These are phyloP conservation scores for Nannobrachium achirus DNA, from an alignment of 2,113 vertebrate species.

Conservation along the genomic window DNA sequence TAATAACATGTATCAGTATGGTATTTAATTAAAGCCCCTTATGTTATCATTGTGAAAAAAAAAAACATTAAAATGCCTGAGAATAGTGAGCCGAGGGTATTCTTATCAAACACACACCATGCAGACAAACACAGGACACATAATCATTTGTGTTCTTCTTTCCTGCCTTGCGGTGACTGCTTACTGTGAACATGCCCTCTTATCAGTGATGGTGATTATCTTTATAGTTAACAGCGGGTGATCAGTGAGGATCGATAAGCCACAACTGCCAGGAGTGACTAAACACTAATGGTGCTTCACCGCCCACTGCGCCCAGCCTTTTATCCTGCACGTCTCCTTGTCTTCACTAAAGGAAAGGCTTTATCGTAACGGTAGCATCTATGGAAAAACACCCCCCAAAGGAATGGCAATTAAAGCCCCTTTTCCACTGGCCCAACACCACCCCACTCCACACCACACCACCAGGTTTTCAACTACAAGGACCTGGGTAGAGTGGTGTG, in stretches of 20 bases:
- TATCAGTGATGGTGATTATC: slow-evolving; percentile 37
- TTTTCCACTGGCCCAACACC: no score
- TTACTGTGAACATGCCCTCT: slow-evolving; percentile 32
- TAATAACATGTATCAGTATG: no score
- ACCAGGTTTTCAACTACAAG: no score
- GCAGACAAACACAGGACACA: no score
- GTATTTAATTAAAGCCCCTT: no score
- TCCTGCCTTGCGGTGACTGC: slow-evolving; percentile 1
- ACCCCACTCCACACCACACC: no score
- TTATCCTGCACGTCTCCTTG: not conserved
- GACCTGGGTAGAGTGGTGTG: no score
- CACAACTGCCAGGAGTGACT: slow-evolving; percentile 25
- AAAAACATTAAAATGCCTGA: no score
- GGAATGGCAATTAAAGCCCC: slow-evolving; percentile 1
- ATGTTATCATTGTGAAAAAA: no score
- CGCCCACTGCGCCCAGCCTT: slow-evolving; percentile 23
- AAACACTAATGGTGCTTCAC: slow-evolving; percentile 1
- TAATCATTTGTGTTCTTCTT: not conserved
- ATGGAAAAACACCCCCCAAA: not conserved
- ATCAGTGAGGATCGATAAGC: slow-evolving; percentile 46
- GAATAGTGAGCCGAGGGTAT: no score
- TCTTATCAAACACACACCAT: no score
- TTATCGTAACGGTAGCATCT: not conserved
- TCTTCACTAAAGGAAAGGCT: slow-evolving; percentile 2
- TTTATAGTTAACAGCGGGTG: slow-evolving; percentile 46